A percentile compares a stretch with the other conserved stretches of the same genome.
phyloP scores from a whole-genome alignment of 2,888 invertebrate species.

The Drosophila falleni region DNA sequence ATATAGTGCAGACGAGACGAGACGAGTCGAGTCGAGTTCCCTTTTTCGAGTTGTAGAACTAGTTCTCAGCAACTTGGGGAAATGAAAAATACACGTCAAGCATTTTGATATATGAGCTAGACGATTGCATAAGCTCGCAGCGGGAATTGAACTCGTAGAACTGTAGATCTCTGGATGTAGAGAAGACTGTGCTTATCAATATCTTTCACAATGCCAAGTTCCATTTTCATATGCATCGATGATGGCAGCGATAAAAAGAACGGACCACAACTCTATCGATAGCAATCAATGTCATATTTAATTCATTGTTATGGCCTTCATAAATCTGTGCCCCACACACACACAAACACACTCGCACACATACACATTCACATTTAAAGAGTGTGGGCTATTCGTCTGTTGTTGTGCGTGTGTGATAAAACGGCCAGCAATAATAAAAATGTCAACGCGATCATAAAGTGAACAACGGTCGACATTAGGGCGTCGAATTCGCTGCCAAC shows the following conservation, averaged over 20 bases:
- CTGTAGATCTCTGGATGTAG: slow-evolving; percentile 7
- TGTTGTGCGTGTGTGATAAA: slow-evolving; percentile 54
- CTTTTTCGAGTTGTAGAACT: not conserved
- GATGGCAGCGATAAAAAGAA: slow-evolving; percentile 62
- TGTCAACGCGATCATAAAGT: slow-evolving; percentile 78
- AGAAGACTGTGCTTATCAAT: slow-evolving; percentile 43
- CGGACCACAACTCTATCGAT: slow-evolving; percentile 73
- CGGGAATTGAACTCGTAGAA: slow-evolving; percentile 35
- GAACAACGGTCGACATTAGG: slow-evolving; percentile 68
- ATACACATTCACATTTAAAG: not conserved
- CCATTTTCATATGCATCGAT: slow-evolving; percentile 64
- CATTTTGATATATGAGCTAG: slow-evolving; percentile 67
- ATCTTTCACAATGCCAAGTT: slow-evolving; percentile 42
- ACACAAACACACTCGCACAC: not conserved
- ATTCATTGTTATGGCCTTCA: slow-evolving; percentile 80
- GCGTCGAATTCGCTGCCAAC: slow-evolving; percentile 40
- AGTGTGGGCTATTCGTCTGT: slow-evolving; percentile 11
- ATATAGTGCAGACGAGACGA: slow-evolving; percentile 59
- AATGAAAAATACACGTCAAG: slow-evolving; percentile 65
- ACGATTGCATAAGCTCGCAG: slow-evolving; percentile 70
- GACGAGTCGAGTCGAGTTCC: slow-evolving; percentile 1
- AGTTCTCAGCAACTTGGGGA: slow-evolving; percentile 12
- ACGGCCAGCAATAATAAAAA: slow-evolving; percentile 74
- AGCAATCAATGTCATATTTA: slow-evolving; percentile 79
- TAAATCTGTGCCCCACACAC: slow-evolving; percentile 61